phyloP scores from a whole-genome alignment of 2,888 invertebrate genomes.

The Apotomis turbidana region DNA sequence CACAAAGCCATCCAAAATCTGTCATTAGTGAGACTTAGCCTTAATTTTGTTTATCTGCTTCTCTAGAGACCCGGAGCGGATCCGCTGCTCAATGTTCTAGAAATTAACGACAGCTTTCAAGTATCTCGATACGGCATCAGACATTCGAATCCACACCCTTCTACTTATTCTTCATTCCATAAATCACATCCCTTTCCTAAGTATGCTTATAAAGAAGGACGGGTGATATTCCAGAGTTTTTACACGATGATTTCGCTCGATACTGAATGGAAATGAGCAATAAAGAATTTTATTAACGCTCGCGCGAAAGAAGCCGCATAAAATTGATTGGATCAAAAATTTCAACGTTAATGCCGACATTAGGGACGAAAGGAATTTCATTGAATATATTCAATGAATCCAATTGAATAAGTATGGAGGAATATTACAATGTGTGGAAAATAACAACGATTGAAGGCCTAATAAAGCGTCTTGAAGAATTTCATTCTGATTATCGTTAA shows the following conservation, averaged over 20 bases:
- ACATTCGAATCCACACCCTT: neutral
- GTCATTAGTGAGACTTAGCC: constrained; percentile 12
- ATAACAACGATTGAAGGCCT: constrained; percentile 5
- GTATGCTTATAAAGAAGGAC: constrained; percentile 4
- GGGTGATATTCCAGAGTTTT: neutral
- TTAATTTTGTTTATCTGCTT: constrained; percentile 30
- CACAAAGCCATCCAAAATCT: constrained; percentile 2
- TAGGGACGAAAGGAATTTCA: constrained; percentile 35
- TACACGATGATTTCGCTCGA: constrained; percentile 5
- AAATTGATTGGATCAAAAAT: constrained; percentile 43
- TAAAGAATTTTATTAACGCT: constrained; percentile 42
- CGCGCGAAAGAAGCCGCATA: constrained; percentile 42
- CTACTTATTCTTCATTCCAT: neutral
- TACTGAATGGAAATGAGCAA: constrained; percentile 26
- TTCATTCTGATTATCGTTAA: no score
- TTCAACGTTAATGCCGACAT: constrained; percentile 41
- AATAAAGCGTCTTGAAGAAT: no score
- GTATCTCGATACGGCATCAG: constrained; percentile 26
- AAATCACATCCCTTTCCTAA: constrained; percentile 2
- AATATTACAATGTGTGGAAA: constrained; percentile 24
- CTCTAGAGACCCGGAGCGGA: constrained; percentile 6
- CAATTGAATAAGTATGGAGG: constrained; percentile 33
- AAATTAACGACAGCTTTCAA: constrained; percentile 40
- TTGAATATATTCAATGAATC: constrained; percentile 39
- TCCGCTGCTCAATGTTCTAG: constrained; percentile 37